Evolutionary conservation across 1,140 invertebrate genomes (phyloP).

Genomic region (Pteromalus puparum): DNA sequence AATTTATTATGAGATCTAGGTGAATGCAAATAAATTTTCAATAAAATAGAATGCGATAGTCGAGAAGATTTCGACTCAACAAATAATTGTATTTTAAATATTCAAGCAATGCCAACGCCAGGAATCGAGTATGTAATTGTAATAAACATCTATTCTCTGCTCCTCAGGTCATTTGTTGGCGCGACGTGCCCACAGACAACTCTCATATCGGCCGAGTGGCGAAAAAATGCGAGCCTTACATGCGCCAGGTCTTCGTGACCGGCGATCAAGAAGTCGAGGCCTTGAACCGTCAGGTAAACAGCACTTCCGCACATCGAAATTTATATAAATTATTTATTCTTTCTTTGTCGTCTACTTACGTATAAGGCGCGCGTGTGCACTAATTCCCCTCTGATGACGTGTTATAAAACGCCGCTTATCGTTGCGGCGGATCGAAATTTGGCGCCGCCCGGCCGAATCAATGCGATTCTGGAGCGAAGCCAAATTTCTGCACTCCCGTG

Average conservation of each 20-base stretch:
- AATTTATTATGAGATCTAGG: background rate
- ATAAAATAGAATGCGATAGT: background rate
- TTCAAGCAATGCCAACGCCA: no score
- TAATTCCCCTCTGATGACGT: background rate
- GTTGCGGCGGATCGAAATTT: background rate
- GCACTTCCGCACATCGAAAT: background rate
- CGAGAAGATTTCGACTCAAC: no score
- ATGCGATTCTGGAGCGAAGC: background rate
- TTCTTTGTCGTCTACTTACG: background rate
- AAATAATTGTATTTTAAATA: no score
- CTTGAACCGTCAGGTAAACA: slow-evolving; percentile 69
- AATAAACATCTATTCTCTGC: slow-evolving; percentile 9
- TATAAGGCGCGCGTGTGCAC: background rate
- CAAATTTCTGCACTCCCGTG: background rate
- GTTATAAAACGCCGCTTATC: background rate
- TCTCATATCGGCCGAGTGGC: slow-evolving; percentile 92
- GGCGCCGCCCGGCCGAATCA: background rate
- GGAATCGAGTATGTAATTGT: no score
- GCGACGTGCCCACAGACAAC: slow-evolving; percentile 92
- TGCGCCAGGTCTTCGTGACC: slow-evolving; percentile 95
- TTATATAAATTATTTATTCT: background rate
- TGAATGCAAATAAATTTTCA: background rate
- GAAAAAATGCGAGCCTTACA: slow-evolving; percentile 93
- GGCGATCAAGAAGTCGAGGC: slow-evolving; percentile 78
- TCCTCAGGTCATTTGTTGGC: slow-evolving; percentile 89